phyloP scores from a whole-genome alignment of 2,797 vertebrate genomes.

The Ispidina picta region DNA sequence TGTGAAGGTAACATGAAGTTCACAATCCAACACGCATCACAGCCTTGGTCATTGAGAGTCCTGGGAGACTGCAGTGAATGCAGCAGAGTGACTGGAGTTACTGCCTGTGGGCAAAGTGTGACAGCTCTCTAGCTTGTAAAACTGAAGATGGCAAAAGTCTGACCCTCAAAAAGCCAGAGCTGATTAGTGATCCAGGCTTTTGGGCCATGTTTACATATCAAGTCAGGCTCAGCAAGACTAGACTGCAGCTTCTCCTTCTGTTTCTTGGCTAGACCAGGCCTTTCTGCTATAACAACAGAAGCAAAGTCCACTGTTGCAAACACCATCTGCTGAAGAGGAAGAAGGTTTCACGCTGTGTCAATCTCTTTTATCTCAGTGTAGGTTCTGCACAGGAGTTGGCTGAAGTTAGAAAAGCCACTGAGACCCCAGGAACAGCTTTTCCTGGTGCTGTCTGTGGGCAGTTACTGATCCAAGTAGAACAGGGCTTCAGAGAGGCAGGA shows the following conservation, averaged over 20 bases:
- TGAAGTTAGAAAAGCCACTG: slow-evolving; percentile 31
- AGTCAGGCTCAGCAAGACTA: not conserved
- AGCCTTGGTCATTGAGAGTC: not conserved
- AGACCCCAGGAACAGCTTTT: slow-evolving; percentile 34
- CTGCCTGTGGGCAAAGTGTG: not conserved
- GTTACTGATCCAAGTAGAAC: not conserved
- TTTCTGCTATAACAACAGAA: slow-evolving; percentile 12
- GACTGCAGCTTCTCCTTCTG: slow-evolving; percentile 17
- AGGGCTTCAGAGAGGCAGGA: not conserved
- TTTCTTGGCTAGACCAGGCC: slow-evolving; percentile 13
- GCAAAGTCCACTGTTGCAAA: slow-evolving; percentile 52
- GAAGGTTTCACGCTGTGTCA: slow-evolving; percentile 58
- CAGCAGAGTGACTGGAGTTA: not conserved
- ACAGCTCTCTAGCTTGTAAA: not conserved
- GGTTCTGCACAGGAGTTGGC: slow-evolving; percentile 41
- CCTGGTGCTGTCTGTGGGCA: not conserved
- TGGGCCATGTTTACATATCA: not conserved
- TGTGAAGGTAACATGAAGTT: not conserved
- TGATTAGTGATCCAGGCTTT: not conserved
- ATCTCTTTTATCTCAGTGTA: slow-evolving; percentile 54
- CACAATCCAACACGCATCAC: not conserved
- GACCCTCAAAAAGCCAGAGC: not conserved
- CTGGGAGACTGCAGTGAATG: not conserved
- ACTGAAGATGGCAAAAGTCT: not conserved
- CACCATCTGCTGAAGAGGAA: slow-evolving; percentile 70